Percentiles rank a stretch among this genome's conserved stretches.
Conservation (phyloP, 2,113 vertebrate genomes). For the Petrocephalus microphthalmus region DNA sequence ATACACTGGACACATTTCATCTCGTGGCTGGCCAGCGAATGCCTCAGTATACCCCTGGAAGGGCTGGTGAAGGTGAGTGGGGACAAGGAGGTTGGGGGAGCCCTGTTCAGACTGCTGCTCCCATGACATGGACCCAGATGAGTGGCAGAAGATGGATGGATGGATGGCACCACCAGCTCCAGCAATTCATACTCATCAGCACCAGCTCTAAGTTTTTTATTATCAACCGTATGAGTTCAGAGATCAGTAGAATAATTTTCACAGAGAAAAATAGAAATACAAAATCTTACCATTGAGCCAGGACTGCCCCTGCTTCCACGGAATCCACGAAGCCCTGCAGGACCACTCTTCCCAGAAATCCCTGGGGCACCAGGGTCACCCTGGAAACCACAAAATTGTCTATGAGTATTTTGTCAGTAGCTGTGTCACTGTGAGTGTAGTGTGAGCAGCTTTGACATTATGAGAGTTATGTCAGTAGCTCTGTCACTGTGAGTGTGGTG, state of each 20-base stretch:
- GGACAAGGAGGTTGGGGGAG: no score
- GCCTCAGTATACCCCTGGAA: no score
- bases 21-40: no score
- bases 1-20: no score
- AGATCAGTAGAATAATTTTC: background rate
- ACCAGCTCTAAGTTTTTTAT: background rate
- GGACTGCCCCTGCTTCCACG: slow-evolving; percentile 69
- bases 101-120: no score
- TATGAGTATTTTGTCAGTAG: background rate
- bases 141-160: background rate
- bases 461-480: background rate
- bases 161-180: background rate
- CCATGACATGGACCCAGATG: background rate
- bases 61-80: no score
- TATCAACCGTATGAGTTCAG: background rate
- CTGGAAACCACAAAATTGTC: slow-evolving; percentile 51
- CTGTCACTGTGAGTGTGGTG: background rate
- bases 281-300: slow-evolving; percentile 64
- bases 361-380: slow-evolving; percentile 77
- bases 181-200: background rate
- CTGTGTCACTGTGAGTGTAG: background rate
- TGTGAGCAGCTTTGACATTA: no score
- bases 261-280: background rate
- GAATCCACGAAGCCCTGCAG: slow-evolving; percentile 71
- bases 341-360: slow-evolving; percentile 70